phyloP scores from a whole-genome alignment of 2,113 vertebrate species.

The Rhynchopsitta pachyrhyncha region DNA sequence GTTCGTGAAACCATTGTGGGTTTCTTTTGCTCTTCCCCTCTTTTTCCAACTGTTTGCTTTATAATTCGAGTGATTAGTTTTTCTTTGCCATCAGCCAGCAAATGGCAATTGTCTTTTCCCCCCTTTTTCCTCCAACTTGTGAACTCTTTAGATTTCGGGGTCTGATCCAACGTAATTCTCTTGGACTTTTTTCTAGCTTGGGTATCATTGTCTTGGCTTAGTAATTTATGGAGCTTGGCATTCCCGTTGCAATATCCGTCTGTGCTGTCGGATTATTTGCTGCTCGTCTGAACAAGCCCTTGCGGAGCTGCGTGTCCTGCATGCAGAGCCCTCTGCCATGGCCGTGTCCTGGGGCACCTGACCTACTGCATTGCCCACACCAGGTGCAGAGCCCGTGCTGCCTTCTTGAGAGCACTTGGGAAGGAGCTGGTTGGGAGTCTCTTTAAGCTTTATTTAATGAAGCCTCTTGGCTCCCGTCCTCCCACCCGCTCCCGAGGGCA shows the following conservation, averaged over 20 bases:
- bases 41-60: slow-evolving; percentile 27
- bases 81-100: background rate
- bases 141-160: background rate
- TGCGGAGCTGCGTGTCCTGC: background rate
- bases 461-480: background rate
- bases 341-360: background rate
- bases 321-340: background rate
- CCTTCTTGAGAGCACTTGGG: background rate
- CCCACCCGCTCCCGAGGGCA: background rate
- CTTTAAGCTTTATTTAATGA: background rate
- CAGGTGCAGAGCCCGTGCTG: background rate
- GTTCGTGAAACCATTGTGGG: background rate
- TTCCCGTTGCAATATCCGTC: background rate
- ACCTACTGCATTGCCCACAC: background rate
- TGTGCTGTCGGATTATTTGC: background rate
- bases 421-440: background rate
- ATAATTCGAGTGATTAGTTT: background rate
- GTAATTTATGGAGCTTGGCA: background rate
- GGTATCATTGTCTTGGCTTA: background rate
- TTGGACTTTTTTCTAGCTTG: background rate
- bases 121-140: background rate
- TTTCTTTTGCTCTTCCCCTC: background rate
- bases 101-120: background rate
- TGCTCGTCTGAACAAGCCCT: background rate
- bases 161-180: background rate